Conservation (phyloP, 1,140 invertebrate species). For the Meteorus sp. region DNA sequence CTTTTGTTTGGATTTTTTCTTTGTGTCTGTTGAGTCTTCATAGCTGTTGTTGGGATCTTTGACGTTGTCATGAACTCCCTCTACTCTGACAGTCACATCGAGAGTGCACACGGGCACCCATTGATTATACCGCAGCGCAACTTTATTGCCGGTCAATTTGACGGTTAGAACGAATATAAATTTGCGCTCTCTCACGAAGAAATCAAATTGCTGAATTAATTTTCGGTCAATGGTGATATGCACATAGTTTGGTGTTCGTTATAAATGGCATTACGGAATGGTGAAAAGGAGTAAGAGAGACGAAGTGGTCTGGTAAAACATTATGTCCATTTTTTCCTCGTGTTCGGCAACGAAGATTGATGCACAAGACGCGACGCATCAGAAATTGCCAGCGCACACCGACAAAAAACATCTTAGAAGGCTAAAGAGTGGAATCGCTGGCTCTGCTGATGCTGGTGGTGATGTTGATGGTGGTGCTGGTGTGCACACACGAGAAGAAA, state of each 20-base stretch:
- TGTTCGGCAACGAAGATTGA: slow-evolving; percentile 45
- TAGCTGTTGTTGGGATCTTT: no score
- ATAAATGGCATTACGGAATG: no score
- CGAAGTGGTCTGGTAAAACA: slow-evolving; percentile 40
- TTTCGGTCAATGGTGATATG: slow-evolving; percentile 22
- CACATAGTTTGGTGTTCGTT: slow-evolving; percentile 34
- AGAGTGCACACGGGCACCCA: not conserved
- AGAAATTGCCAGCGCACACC: slow-evolving; percentile 38
- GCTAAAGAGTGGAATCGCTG: not conserved
- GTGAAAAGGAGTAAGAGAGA: slow-evolving; percentile 10
- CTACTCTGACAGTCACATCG: not conserved
- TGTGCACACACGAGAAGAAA: no score
- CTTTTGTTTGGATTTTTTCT: no score
- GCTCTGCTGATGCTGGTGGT: no score
- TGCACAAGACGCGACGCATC: slow-evolving; percentile 42
- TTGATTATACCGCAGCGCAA: slow-evolving; percentile 1
- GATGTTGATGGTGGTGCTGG: no score
- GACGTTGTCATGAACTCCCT: not conserved
- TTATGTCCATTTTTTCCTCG: slow-evolving; percentile 44
- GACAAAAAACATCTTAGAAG: slow-evolving; percentile 18
- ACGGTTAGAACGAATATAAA: slow-evolving; percentile 20
- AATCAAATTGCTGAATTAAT: slow-evolving; percentile 32
- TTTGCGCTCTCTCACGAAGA: slow-evolving; percentile 23
- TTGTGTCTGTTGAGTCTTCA: no score
- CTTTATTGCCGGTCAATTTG: slow-evolving; percentile 25